These are phyloP conservation scores for Ommatoiulus sabulosus DNA, from an alignment of 2,888 invertebrate species.

Conservation along the genomic window DNA sequence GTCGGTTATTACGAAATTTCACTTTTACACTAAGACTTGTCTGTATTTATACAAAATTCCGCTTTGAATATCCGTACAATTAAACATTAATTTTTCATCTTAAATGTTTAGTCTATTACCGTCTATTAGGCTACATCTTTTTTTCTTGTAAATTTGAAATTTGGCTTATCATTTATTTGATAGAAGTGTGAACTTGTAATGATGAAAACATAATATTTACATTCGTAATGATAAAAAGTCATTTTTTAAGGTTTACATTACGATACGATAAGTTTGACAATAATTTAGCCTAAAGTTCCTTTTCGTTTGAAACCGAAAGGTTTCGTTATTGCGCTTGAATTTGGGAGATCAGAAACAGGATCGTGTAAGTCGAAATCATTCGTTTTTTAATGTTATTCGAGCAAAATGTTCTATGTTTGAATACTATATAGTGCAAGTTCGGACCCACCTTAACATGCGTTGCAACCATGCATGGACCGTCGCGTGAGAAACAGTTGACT, in stretches of 20 bases:
- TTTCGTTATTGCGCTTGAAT: background rate
- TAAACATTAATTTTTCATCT: background rate
- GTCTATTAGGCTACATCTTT: too few relatives aligned
- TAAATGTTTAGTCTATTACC: background rate
- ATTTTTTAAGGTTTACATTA: background rate
- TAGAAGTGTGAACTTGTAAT: too few relatives aligned
- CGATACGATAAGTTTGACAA: background rate
- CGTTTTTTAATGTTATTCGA: background rate
- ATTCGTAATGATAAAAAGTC: too few relatives aligned
- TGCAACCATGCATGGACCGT: background rate
- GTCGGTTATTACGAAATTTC: too few relatives aligned
- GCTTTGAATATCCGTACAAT: background rate
- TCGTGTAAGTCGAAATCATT: background rate
- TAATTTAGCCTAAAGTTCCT: background rate
- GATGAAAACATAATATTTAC: background rate
- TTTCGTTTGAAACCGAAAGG: background rate
- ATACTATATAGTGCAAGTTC: too few relatives aligned
- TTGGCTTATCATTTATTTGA: too few relatives aligned
- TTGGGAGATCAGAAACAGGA: background rate
- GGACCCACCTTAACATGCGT: too few relatives aligned
- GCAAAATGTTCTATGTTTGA: background rate
- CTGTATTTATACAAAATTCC: too few relatives aligned
- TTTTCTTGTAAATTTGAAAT: too few relatives aligned
- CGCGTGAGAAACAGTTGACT: background rate
- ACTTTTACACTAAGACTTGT: too few relatives aligned